Evolutionary conservation across 2,888 invertebrate genomes (phyloP).

Genomic region (Mythimna ferrago): DNA sequence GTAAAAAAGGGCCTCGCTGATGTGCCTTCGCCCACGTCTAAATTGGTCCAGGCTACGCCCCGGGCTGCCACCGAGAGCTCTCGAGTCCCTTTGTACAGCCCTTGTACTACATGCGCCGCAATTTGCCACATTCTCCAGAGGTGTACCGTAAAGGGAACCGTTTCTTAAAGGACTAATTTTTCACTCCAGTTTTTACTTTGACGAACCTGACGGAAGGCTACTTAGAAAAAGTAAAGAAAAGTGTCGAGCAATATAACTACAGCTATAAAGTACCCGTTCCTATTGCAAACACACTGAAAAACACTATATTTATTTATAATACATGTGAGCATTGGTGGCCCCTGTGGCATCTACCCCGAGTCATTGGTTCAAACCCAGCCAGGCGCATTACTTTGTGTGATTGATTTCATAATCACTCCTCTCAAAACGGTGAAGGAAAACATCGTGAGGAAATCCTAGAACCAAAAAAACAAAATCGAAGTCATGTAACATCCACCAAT

Average conservation of each 20-base stretch:
- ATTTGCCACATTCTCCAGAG: slow-evolving; percentile 69
- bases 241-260: neutral
- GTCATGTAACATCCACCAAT: too few species aligned
- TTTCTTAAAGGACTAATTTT: slow-evolving; percentile 78
- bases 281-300: neutral
- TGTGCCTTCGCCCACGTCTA: too few species aligned
- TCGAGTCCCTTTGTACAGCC: slow-evolving; percentile 60
- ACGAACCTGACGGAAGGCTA: slow-evolving; percentile 34
- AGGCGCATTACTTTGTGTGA: too few species aligned
- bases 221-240: slow-evolving; percentile 22
- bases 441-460: too few species aligned
- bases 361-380: too few species aligned
- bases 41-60: too few species aligned
- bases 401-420: too few species aligned
- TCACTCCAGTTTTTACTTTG: slow-evolving; percentile 71
- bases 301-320: neutral
- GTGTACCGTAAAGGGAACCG: slow-evolving; percentile 65
- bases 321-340: too few species aligned
- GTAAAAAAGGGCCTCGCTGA: too few species aligned
- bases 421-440: too few species aligned
- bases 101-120: slow-evolving; percentile 66
- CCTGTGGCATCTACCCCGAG: too few species aligned
- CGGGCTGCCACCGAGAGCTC: slow-evolving; percentile 31
- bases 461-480: too few species aligned
- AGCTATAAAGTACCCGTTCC: neutral